A percentile compares a stretch with the other conserved stretches of the same genome.
Evolutionary conservation across 2,113 vertebrate species (phyloP).

Genomic region (Malaclemys terrapin): DNA sequence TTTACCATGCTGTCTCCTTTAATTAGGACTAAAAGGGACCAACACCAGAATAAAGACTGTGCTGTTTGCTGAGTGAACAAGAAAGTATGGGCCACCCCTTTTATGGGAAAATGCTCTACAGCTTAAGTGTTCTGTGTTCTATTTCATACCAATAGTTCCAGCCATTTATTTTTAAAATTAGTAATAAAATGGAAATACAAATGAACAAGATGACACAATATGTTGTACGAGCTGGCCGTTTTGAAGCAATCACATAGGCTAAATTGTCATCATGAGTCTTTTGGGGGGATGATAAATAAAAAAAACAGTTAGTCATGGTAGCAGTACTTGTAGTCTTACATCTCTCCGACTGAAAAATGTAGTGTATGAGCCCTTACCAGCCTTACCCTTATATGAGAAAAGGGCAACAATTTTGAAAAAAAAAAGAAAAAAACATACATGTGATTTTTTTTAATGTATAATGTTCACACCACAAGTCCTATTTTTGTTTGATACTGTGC

Average conservation of each 20-base stretch:
- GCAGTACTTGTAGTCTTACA: neutral
- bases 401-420: neutral
- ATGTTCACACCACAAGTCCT: neutral
- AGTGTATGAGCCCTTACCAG: neutral
- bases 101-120: neutral
- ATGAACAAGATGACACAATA: neutral
- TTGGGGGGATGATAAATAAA: neutral
- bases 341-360: neutral
- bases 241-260: neutral
- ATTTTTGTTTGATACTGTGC: neutral
- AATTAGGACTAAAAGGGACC: slow-evolving; percentile 70
- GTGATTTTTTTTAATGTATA: neutral
- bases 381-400: neutral
- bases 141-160: neutral
- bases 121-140: neutral
- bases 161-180: neutral
- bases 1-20: slow-evolving; percentile 72
- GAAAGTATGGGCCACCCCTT: neutral
- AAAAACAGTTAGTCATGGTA: neutral
- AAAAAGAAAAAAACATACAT: neutral
- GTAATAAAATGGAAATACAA: neutral
- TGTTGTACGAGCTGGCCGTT: neutral
- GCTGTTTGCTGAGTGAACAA: neutral
- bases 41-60: slow-evolving; percentile 47
- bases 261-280: neutral